These are phyloP conservation scores for Monochamus alternatus DNA, from an alignment of 2,888 invertebrate species.

Conservation along the genomic window DNA sequence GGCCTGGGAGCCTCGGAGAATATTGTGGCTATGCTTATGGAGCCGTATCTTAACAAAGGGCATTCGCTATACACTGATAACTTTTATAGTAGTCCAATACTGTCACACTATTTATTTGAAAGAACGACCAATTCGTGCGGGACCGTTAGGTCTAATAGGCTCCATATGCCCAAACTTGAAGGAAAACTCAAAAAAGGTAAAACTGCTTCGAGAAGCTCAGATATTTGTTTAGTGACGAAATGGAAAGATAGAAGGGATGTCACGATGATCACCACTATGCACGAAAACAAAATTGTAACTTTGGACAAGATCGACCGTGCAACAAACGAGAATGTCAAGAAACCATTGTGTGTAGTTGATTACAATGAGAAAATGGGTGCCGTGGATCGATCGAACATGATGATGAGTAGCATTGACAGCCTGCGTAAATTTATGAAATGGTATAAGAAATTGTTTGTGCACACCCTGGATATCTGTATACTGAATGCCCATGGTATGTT, in stretches of 20 bases:
- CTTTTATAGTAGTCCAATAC: slow-evolving; percentile 38
- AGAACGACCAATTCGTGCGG: slow-evolving; percentile 46
- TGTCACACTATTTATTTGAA: slow-evolving; percentile 41
- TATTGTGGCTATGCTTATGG: slow-evolving; percentile 32
- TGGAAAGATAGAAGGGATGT: slow-evolving; percentile 64
- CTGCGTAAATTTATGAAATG: slow-evolving; percentile 62
- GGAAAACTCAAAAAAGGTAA: slow-evolving; percentile 46
- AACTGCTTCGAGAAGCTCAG: slow-evolving; percentile 37
- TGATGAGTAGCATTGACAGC: slow-evolving; percentile 58
- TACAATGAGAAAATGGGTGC: slow-evolving; percentile 63
- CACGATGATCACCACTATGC: slow-evolving; percentile 56
- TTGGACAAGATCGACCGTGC: slow-evolving; percentile 50
- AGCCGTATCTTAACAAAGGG: slow-evolving; percentile 35
- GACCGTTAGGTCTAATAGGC: slow-evolving; percentile 42
- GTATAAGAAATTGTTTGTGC: slow-evolving; percentile 64
- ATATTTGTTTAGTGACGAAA: slow-evolving; percentile 55
- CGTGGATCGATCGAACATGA: slow-evolving; percentile 62
- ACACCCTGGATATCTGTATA: slow-evolving; percentile 57
- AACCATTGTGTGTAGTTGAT: slow-evolving; percentile 57
- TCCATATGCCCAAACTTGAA: slow-evolving; percentile 44
- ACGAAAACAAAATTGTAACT: slow-evolving; percentile 52
- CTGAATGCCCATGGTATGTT: slow-evolving; percentile 51
- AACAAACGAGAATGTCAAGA: slow-evolving; percentile 47
- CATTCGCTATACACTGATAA: slow-evolving; percentile 36
- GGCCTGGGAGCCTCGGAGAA: slow-evolving; percentile 34